Base-by-base conservation (phyloP, 53 echinoderm and acorn worm species). In the Henricia sp. region DNA sequence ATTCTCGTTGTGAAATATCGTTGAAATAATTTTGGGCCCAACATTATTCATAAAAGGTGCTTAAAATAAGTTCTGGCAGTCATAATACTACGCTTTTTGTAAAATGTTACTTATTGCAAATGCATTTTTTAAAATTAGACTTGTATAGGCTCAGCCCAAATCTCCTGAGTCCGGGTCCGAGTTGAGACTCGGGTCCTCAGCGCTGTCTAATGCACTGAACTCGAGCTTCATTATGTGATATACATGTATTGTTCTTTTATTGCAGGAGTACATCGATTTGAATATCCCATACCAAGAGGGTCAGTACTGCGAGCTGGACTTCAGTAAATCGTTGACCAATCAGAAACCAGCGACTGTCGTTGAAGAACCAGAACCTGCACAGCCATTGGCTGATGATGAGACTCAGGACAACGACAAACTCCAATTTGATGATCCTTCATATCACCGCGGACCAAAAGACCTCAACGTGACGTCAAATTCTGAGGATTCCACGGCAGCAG, bases 201-300 rank as follows among this genome's bases (percentile, higher is more conserved):
- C n/a, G n/a, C n/a, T n/a, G n/a, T n/a, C n/a, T n/a, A n/a, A n/a
- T n/a, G n/a, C n/a, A n/a, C n/a, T n/a, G n/a, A n/a, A n/a, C n/a
- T n/a, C n/a, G n/a, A n/a, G n/a, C n/a, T n/a, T n/a, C n/a, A n/a
- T n/a, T n/a, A n/a, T n/a, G n/a, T n/a, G n/a, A n/a, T n/a, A 44
- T 21, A 54, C 20, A 28, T 59, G 27, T 72, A 35, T 19, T 70
- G 25, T 10, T 68, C 58, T 32, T 68, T 44, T 6, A 23, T 11
- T 20, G 14, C 80, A 94, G 94, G 94, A 94, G 44, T 94, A 94
- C 75, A 87, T 94, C 37, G 91, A 94, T 43, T 66, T 94, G 65
- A 94, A 94, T 29, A 32, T 82, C 8, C 91, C 91, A 11, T 94
- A 89, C 50, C 74, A 91, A 29, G 75, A 91, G 48, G 80, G 80